Evolutionary conservation across 2,113 vertebrate genomes (phyloP), one percentile per base, ranked within the genome.

Genomic region (Engraulis encrasicolus): DNA sequence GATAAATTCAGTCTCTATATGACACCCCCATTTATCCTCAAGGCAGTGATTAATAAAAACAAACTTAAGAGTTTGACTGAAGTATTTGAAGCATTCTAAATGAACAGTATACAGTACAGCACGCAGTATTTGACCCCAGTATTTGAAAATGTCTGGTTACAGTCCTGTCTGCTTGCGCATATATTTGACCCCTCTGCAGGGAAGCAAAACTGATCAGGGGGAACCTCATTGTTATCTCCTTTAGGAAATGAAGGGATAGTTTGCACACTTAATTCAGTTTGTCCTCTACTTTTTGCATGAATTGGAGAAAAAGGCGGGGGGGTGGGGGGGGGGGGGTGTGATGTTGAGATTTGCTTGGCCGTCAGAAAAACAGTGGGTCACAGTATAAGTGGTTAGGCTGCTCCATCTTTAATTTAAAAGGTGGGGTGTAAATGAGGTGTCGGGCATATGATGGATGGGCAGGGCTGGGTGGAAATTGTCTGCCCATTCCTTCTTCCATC

Each of bases 321-420:
- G n/a, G n/a, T n/a, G n/a, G n/a, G n/a, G n/a, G n/a, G n/a, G n/a
- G n/a, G n/a, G n/a, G n/a, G n/a, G n/a, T n/a, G n/a, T n/a, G n/a
- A n/a, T n/a, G 31, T 81, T 38, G 86, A 92, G 90, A 94, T 92
- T 91, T 86, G 85, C 89, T 89, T 66, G 78, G 88, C 91, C 90
- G 91, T 92, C 92, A 92, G 84, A 91, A 92, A 92, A 93, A 92
- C 92, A 93, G 90, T 90, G 85, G 90, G 81, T 90, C 86, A 89
- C 87, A 88, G 85, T 89, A 85, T 88, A 89, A 91, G 85, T 84
- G 83, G 19, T 36, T 82, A 50, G 86, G 84, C 87, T 87, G 90
- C 84, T 83, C 89, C 84, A 88, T 85, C 88, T 92, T 91, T 93
- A 89, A 92, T 93, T 93, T 93, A 91, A 91, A 91, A 93, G 89